A percentile compares a stretch with the other conserved stretches of the same genome.
Conservation (phyloP, 2,797 vertebrate species). For the Artibeus jamaicensis region DNA sequence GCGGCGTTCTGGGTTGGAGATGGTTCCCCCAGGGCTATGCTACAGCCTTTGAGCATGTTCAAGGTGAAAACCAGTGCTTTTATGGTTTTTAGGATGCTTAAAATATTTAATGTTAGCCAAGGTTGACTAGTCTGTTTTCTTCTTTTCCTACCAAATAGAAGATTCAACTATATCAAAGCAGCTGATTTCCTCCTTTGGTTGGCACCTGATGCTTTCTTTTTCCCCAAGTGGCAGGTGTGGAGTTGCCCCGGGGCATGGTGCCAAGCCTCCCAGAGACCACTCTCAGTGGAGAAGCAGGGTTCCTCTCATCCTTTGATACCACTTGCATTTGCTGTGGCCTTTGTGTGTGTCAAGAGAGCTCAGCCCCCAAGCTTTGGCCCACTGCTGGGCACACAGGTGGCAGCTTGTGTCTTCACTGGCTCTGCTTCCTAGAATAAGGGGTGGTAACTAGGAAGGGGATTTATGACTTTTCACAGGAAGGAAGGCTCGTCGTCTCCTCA, state of each 20-base stretch:
- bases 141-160: not conserved
- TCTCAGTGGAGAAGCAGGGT: not conserved
- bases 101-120: not conserved
- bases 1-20: not conserved
- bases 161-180: not conserved
- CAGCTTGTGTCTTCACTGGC: not conserved
- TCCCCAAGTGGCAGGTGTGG: accelerated
- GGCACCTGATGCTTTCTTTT: not conserved
- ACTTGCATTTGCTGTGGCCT: not conserved
- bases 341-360: not conserved
- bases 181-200: not conserved
- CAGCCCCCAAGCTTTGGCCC: not conserved
- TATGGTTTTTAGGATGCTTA: not conserved
- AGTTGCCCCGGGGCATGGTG: not conserved
- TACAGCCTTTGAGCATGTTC: not conserved
- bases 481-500: not conserved
- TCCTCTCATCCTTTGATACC: not conserved
- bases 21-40: not conserved
- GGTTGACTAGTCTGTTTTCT: not conserved
- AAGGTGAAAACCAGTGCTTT: not conserved
- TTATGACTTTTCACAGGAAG: not conserved
- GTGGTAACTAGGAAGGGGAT: not conserved
- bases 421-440: not conserved
- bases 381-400: not conserved
- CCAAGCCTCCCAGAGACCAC: not conserved